A percentile compares a stretch with the other conserved stretches of the same genome.
phyloP scores from a whole-genome alignment of 2,888 invertebrate species.

The Drosophila acutilabella region DNA sequence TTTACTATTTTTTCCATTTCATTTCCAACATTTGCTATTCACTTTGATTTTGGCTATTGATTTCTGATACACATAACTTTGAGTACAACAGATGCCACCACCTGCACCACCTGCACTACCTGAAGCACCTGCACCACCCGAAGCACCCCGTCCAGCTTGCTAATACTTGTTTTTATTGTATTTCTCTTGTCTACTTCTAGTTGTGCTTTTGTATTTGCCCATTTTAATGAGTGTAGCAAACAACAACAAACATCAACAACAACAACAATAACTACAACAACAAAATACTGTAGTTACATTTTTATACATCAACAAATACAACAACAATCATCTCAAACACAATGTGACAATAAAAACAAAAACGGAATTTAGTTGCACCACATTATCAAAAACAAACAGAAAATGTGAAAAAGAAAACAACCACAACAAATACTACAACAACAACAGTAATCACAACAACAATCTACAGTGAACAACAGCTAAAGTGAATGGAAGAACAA shows the following conservation, averaged over 20 bases:
- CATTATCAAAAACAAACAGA: constrained; percentile 28
- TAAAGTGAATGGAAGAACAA: constrained; percentile 32
- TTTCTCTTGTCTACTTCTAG: constrained; percentile 77
- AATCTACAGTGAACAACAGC: constrained; percentile 31
- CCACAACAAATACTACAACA: constrained; percentile 26
- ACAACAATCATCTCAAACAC: constrained; percentile 64
- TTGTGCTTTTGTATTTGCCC: constrained; percentile 79
- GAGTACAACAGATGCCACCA: background rate
- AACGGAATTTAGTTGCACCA: constrained; percentile 69
- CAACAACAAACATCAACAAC: constrained; percentile 58
- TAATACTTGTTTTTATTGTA: constrained; percentile 70
- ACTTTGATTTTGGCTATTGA: constrained; percentile 12
- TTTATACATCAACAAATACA: constrained; percentile 55
- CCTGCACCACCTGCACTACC: constrained; percentile 22
- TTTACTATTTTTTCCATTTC: constrained; percentile 7
- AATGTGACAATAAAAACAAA: constrained; percentile 73
- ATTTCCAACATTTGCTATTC: constrained; percentile 17
- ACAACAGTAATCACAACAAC: constrained; percentile 28
- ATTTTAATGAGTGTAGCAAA: constrained; percentile 76
- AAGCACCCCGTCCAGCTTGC: constrained; percentile 62
- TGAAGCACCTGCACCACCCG: constrained; percentile 15
- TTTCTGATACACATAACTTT: constrained; percentile 10
- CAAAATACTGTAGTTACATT: constrained; percentile 42
- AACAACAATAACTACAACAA: constrained; percentile 35
- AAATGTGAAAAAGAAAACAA: constrained; percentile 12